Conservation (phyloP, 2,113 vertebrate species). For the Monarcha castaneiventris region DNA sequence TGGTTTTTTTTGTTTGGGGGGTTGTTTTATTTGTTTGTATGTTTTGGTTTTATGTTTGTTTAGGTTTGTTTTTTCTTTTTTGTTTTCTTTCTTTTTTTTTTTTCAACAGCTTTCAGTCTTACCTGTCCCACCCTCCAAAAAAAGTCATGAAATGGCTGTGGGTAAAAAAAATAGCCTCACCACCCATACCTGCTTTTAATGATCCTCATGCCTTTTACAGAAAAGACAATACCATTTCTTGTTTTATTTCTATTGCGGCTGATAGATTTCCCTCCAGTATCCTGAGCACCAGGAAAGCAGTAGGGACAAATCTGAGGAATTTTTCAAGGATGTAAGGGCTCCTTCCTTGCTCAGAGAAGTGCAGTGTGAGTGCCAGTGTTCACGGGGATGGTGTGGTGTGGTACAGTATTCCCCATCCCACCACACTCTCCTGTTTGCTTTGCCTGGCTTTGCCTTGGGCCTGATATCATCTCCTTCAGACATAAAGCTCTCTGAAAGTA, state of each 20-base stretch:
- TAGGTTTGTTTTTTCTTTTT: not conserved
- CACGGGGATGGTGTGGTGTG: too few species aligned
- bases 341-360: not conserved
- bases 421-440: not conserved
- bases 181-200: not conserved
- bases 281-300: not conserved
- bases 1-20: not conserved
- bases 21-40: too few species aligned
- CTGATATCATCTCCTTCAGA: not conserved
- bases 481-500: not conserved
- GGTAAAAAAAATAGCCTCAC: not conserved
- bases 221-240: not conserved
- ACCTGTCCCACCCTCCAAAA: fast-evolving
- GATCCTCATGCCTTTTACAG: not conserved
- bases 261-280: not conserved
- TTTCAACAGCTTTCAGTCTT: not conserved
- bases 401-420: not conserved
- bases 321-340: not conserved
- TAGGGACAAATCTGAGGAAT: not conserved
- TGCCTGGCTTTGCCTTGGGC: too few species aligned
- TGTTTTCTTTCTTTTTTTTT: not conserved
- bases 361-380: fast-evolving
- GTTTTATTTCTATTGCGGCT: not conserved
- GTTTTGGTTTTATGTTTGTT: not conserved
- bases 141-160: not conserved